Base-by-base conservation (phyloP, 2,113 vertebrate genomes). In the Ascaphus truei region DNA sequence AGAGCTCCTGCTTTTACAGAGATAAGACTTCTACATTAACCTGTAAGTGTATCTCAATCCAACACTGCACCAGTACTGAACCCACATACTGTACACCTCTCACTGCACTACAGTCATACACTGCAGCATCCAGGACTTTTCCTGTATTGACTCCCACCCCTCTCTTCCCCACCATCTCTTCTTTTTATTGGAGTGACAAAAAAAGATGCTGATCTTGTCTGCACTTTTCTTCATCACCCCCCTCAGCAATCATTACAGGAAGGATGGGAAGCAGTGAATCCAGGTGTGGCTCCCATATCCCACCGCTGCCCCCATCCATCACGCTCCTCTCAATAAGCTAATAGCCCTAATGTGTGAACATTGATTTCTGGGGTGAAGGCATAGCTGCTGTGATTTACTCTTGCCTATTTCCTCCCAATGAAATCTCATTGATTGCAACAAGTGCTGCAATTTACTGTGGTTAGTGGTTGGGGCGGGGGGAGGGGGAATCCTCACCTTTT, bases 331-430 rank as follows among this genome's bases (percentile, higher is more conserved):
- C 87, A 87, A 91, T 91, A 91, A 93, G 82, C 84, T 91, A 91
- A 95, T 90, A 90, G 91, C 84, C 83, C 87, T 94, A 91, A 92
- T 93, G 93, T 94, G 93, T 95, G 92, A 96, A 93, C 91, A 98
- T 93, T 91, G 92, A 98, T 95, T 97, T 94, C 87, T 85, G 88
- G 92, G 89, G 82, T 72, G 81, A 83, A 72, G 1, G 81, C 48
- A 58, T 68, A 81, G 78, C 82, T 55, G 33, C 76, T 11, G 77
- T 93, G 92, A 93, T 95, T 95, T 94, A 93, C 84, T 88, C 80
- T 76, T 52, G 72, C 65, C 77, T 87, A 84, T 88, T 88, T 92
- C 86, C 88, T 89, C 91, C 92, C 81, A 86, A 93, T 91, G 91
- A 90, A 83, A 79, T 77, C 62, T 81, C 82, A 94, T 91, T 88